Conservation (phyloP, 37 sponge, comb jelly and placozoan genomes). For the Tethya wilhelma region DNA sequence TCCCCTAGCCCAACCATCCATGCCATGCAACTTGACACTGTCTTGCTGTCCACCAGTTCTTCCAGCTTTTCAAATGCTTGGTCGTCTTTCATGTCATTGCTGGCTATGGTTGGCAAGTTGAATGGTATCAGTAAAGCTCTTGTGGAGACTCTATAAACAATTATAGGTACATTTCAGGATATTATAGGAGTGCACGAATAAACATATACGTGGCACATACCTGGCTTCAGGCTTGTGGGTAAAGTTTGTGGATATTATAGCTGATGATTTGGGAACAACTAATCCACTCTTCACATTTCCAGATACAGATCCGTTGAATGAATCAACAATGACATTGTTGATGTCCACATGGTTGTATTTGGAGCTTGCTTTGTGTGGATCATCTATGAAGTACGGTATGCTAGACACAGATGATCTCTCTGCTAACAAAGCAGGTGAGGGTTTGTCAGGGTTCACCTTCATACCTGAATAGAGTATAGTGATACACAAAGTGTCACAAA, state of each 20-base stretch:
- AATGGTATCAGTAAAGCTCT: slow-evolving; percentile 3
- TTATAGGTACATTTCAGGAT: neutral
- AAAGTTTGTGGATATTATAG: slow-evolving; percentile 11
- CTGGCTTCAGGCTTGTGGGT: neutral
- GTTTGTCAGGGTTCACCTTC: neutral
- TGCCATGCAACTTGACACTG: neutral
- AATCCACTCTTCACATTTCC: slow-evolving; percentile 7
- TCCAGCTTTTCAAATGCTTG: neutral
- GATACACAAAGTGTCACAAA: too few relatives aligned
- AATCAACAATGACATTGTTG: slow-evolving; percentile 14
- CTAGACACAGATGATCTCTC: neutral
- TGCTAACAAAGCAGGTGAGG: neutral
- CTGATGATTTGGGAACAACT: neutral
- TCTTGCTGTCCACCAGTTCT: neutral
- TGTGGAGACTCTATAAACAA: neutral
- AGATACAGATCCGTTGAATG: neutral
- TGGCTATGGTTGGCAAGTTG: neutral
- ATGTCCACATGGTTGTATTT: neutral
- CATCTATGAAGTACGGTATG: slow-evolving; percentile 24
- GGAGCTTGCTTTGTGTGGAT: neutral
- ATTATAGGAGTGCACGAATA: too few relatives aligned
- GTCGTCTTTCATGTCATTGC: neutral
- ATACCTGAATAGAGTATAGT: too few relatives aligned
- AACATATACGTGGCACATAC: too few relatives aligned
- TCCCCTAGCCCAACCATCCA: neutral